Base-by-base conservation (phyloP, 2,113 vertebrate species). In the Xenopus borealis region DNA sequence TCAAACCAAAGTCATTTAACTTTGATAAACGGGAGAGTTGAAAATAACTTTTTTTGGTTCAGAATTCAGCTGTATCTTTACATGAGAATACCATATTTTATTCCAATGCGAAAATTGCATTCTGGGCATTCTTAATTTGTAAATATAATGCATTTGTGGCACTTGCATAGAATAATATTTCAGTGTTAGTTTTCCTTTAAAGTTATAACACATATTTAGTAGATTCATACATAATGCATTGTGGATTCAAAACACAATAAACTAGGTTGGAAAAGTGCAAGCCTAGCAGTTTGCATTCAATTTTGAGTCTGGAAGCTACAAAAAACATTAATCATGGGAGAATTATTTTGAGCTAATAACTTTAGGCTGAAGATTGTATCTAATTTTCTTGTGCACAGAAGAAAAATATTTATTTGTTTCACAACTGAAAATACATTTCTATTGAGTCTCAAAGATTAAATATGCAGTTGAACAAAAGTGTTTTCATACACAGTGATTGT, bases 261-360 rank as follows among this genome's bases (percentile, higher is more conserved):
- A 75, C 72, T 75, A 62, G 66, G 66, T 75, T 75, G 50, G 44
- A 52, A 75, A 75, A 75, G 44, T 75, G 72, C 72, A 69, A 68
- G 57, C 3, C 66, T 50, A 69, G 72, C 72, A 75, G 20, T 69
- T 62, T 53, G 68, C 52, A 75, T 75, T 75, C 23, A 62, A 46
- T 69, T 69, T 62, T 62, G 45, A 50, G 27, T 40, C 65, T 66
- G 68, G 72, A 66, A 62, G 65, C 66, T 75, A 75, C 58, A 75
- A 69, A 40, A 74, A 75, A 66, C 66, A 75, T 75, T 75, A 75
- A 75, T 75, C 72, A 75, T 69, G n/a, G 66, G 66, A 75, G 72
- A 75, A 75, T 75, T 75, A 75, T 75, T 75, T 69, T 62, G 72
- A 75, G 66, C 45, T 69, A 69, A 69, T 75, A 75, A 75, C 72